Evolutionary conservation across 2,113 vertebrate species (phyloP), one percentile per base, ranked within the genome.

Genomic region (Pseudorectes ferrugineus): DNA sequence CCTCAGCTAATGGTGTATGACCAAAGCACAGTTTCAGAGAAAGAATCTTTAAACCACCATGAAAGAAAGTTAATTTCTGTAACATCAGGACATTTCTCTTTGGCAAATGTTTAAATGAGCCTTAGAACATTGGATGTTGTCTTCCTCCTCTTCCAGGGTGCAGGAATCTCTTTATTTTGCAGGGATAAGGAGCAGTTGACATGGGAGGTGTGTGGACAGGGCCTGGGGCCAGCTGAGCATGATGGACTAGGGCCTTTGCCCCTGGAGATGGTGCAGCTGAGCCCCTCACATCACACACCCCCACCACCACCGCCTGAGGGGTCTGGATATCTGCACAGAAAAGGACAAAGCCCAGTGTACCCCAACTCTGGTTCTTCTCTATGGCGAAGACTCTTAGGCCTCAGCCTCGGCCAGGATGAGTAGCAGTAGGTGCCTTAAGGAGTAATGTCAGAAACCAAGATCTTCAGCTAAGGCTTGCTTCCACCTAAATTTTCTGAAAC

Each of bases 121-220:
- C 7, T 12, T 28, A 23, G 21, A 11, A 10, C 0, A 1, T 9
- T 38, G 21, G 9, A 6, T 3, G 0, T 14, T n/a, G 19, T 31
- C 31, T 66, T 42, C 42, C 42, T 40, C 13, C 3, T 6, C 1
- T 36, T 43, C 8, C 15, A 6, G 13, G 7, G 2, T 18, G 12
- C 3, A 6, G 67, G 23, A 40, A 5, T 22, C n/a, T n/a, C n/a
- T n/a, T 36, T 70, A 3, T 22, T 31, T 52, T 33, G 2, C 11
- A 4, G 5, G 5, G 21, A 18, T 0, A 5, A 57, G 62, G 62
- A 23, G 1, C 19, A 24, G 17, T 25, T 87, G 42, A 12, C 14
- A 21, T 5, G 12, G 15, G 9, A 3, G 36, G 23, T 15, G 7
- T 12, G 13, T 43, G 2, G n/a, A 6, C n/a, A 4, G n/a, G 20